A percentile compares a stretch with the other conserved stretches of the same genome.
Conservation (phyloP, 2,797 vertebrate genomes). For the Eulemur albifrons region DNA sequence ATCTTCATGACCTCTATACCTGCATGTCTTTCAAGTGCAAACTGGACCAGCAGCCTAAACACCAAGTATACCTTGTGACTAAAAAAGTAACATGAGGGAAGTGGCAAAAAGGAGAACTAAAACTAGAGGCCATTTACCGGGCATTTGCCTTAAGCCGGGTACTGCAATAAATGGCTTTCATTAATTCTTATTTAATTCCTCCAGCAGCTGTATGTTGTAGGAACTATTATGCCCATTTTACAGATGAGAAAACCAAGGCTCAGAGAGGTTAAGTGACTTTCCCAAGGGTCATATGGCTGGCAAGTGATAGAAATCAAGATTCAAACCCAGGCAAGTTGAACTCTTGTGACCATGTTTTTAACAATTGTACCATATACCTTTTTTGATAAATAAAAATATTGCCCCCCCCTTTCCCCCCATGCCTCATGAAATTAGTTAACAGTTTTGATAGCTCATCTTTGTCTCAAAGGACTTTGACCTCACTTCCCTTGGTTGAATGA, state of each 20-base stretch:
- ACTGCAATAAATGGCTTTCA: not conserved
- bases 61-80: not conserved
- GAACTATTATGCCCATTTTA: conserved; percentile 6
- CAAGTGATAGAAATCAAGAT: not conserved
- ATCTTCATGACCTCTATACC: not conserved
- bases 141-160: not conserved
- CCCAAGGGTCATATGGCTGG: not conserved
- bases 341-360: not conserved
- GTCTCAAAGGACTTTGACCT: not conserved
- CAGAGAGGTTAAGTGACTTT: conserved; percentile 5
- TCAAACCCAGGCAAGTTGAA: not conserved
- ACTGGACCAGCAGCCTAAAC: not conserved
- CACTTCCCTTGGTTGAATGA: not conserved
- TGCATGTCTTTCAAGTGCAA: not conserved
- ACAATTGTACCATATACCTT: not conserved
- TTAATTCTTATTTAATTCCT: not conserved
- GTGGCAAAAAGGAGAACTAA: not conserved
- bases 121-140: not conserved
- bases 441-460: conserved; percentile 15
- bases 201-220: not conserved
- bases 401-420: not conserved
- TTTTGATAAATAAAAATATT: not conserved
- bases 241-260: not conserved
- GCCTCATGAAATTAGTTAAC: not conserved
- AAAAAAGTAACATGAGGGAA: not conserved